Evolutionary conservation across 2,113 vertebrate genomes (phyloP), one percentile per base, ranked within the genome.

Genomic region (Amphilophus citrinellus): DNA sequence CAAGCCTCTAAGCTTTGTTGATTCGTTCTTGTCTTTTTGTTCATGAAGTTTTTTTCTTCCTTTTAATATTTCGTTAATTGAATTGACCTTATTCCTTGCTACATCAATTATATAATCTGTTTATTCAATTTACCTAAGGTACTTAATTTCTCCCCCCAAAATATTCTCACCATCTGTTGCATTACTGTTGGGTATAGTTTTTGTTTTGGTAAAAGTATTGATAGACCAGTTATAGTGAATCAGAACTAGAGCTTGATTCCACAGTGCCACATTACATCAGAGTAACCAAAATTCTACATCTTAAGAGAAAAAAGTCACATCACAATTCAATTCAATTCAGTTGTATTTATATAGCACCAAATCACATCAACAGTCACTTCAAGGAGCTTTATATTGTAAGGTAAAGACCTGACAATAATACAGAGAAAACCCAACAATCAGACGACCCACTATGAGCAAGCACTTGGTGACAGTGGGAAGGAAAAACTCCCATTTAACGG

Each of bases 1-100:
- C 42, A 47, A 50, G 17, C 58, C 58, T 84, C 32, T 73, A 27
- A 35, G 15, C 8, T 77, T 60, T 80, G 30, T 81, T 77, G 17
- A 59, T 57, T 50, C 24, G 7, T 37, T 39, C 18, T 62, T 30
- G 10, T 7, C 50, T 7, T 50, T 60, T 10, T 44, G 1, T 27
- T 8, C 22, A n/a, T 35, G 15, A 35, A 8, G 8, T 18, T 62
- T 15, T 13, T 13, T 27, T 61, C 22, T 11, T 77, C 56, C 15
- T 71, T 32, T 71, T 30, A 53, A 71, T 71, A 27, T 22, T 60
- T n/a, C 10, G 39, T 6, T 60, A 42, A 10, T 17, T 24, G 15
- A 39, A 60, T 30, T 42, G 15, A 44, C 59, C 57, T 20, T 71
- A 24, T 71, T 71, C 66, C 66, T 53, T 9, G 15, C 18, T 71